These are phyloP conservation scores for Pyrocephalus nanus DNA, from an alignment of 2,797 vertebrate genomes.

Conservation along the genomic window DNA sequence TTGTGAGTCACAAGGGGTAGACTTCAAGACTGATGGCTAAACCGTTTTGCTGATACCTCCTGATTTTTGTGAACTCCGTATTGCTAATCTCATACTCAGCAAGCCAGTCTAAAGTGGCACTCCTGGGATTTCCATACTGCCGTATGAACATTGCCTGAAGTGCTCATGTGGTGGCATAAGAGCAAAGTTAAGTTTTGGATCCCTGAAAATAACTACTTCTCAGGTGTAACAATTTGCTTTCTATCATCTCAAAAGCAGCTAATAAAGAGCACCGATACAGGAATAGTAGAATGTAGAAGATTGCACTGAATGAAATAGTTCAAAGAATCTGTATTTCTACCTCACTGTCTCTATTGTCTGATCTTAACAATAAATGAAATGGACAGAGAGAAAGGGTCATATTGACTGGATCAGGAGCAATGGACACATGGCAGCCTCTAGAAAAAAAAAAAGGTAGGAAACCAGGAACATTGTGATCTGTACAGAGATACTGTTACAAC, in stretches of 20 bases:
- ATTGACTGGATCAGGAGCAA: neutral
- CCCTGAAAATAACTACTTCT: neutral
- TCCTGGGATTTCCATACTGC: neutral
- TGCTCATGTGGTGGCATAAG: neutral
- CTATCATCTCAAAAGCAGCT: neutral
- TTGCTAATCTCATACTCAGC: neutral
- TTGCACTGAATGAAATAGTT: neutral
- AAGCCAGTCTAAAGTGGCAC: neutral
- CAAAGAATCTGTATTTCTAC: neutral
- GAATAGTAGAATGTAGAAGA: neutral
- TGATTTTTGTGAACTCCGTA: neutral
- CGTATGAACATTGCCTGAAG: neutral
- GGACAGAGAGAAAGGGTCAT: neutral
- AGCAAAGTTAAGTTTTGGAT: neutral
- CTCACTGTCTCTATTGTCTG: neutral
- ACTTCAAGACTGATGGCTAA: neutral
- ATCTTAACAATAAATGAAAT: neutral
- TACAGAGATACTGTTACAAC: neutral
- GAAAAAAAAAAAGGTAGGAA: neutral
- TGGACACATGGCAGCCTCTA: neutral
- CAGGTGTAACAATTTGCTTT: neutral
- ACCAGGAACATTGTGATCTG: neutral
- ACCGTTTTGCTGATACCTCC: neutral
- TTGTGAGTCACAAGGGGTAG: neutral
- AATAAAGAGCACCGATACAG: neutral